A percentile compares a stretch with the other conserved stretches of the same genome.
These are phyloP conservation scores for Galleria mellonella DNA, from an alignment of 1,140 invertebrate genomes.

Conservation along the genomic window DNA sequence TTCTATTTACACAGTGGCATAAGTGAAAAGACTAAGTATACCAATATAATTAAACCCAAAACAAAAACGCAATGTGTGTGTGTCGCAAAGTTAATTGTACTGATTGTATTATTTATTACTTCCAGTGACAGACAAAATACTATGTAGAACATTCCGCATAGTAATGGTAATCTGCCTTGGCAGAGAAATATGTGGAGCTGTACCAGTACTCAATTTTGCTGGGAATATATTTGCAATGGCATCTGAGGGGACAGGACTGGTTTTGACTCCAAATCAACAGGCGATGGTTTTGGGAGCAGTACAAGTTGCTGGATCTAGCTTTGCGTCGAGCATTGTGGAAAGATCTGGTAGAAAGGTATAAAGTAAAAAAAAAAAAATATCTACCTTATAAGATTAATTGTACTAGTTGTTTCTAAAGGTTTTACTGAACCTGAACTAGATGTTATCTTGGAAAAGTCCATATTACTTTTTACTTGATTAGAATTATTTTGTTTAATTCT, in stretches of 20 bases:
- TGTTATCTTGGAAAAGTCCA: too few relatives aligned
- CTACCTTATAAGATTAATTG: not conserved
- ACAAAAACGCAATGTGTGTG: too few relatives aligned
- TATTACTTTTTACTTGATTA: too few relatives aligned
- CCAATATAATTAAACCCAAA: too few relatives aligned
- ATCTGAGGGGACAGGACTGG: slow-evolving; percentile 19
- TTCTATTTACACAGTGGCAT: too few relatives aligned
- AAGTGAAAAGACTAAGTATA: too few relatives aligned
- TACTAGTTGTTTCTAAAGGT: too few relatives aligned
- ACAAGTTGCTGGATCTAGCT: slow-evolving; percentile 37
- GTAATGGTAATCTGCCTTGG: slow-evolving; percentile 33
- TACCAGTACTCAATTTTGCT: slow-evolving; percentile 54
- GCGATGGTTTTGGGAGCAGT: slow-evolving; percentile 53
- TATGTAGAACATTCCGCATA: slow-evolving; percentile 42
- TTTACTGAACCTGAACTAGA: not conserved
- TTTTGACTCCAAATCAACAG: slow-evolving; percentile 47
- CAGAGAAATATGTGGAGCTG: slow-evolving; percentile 45
- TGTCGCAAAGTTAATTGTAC: too few relatives aligned
- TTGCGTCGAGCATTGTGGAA: slow-evolving; percentile 43
- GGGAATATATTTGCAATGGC: slow-evolving; percentile 42
- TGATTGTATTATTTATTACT: too few relatives aligned
- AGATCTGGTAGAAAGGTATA: slow-evolving; percentile 47
- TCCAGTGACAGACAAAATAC: slow-evolving; percentile 39
- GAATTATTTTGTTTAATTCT: too few relatives aligned
- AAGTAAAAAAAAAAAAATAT: not conserved